Conservation (phyloP, 2,797 vertebrate genomes). For the Sebastes reedi region DNA sequence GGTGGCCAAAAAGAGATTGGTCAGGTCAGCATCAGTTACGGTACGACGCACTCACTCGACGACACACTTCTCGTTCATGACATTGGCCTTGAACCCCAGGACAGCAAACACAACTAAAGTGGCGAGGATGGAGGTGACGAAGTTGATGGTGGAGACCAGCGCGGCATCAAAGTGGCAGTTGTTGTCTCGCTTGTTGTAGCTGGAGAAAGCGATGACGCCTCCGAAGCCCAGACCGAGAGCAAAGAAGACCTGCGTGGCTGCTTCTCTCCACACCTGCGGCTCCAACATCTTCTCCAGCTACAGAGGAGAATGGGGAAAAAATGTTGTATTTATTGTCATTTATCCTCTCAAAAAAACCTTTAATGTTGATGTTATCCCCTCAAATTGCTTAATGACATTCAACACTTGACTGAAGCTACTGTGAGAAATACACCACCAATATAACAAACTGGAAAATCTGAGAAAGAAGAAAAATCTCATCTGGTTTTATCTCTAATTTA, state of each 20-base stretch:
- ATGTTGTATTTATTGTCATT: neutral
- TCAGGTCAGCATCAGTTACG: neutral
- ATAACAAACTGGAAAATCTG: neutral
- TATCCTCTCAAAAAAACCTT: neutral
- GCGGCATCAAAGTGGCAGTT: constrained; percentile 98
- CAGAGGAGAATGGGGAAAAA: fast-evolving
- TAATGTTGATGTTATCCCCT: neutral
- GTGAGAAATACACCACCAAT: too few relatives aligned
- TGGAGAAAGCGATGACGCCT: constrained; percentile 98
- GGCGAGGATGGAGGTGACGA: constrained; percentile 94
- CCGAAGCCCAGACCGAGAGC: constrained; percentile 96
- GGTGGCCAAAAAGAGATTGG: fast-evolving
- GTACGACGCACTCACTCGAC: constrained; percentile 88
- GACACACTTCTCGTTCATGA: constrained; percentile 99
- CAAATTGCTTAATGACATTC: neutral
- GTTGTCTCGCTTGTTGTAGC: constrained; percentile 99
- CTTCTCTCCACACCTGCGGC: constrained; percentile 97
- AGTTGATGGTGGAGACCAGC: constrained; percentile 95
- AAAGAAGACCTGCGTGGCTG: constrained; percentile 97
- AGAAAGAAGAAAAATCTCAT: too few relatives aligned
- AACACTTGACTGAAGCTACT: neutral
- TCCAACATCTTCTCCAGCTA: constrained; percentile 98
- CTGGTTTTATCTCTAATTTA: neutral
- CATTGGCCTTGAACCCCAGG: constrained; percentile 97
- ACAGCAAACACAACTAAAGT: constrained; percentile 97